phyloP scores from a whole-genome alignment of 2,888 invertebrate species.

The Gymnocheta viridis region DNA sequence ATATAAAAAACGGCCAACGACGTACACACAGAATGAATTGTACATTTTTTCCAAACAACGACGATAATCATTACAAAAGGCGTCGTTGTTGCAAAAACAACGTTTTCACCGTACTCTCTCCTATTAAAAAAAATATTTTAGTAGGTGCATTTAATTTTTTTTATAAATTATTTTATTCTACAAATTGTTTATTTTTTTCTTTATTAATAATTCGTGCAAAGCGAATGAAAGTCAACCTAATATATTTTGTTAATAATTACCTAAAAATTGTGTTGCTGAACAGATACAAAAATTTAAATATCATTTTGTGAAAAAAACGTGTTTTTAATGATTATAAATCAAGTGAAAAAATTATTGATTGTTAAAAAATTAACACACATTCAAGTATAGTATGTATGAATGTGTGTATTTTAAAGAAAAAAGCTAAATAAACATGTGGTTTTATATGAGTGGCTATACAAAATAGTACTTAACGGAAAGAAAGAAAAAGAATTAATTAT shows the following conservation, averaged over 20 bases:
- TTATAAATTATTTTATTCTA: conserved; percentile 33
- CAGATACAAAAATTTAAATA: conserved; percentile 5
- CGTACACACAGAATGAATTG: conserved; percentile 62
- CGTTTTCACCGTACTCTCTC: conserved; percentile 66
- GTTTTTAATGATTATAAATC: conserved; percentile 58
- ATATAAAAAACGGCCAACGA: conserved; percentile 60
- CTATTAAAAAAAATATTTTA: conserved; percentile 29
- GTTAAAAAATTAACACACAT: conserved; percentile 27
- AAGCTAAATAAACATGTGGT: conserved; percentile 62
- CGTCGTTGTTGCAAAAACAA: conserved; percentile 70
- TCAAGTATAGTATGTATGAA: conserved; percentile 10
- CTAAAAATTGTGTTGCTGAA: conserved; percentile 20
- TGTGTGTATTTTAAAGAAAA: conserved; percentile 25
- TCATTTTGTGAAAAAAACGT: conserved; percentile 57
- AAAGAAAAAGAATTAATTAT: not conserved
- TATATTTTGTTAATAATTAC: not conserved
- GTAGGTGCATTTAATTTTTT: conserved; percentile 40
- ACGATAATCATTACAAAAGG: conserved; percentile 70
- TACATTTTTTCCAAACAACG: conserved; percentile 64
- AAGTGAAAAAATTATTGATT: conserved; percentile 63
- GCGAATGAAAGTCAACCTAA: not conserved
- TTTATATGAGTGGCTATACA: conserved; percentile 33
- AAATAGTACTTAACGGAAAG: not conserved
- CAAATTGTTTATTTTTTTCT: conserved; percentile 31
- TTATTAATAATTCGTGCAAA: conserved; percentile 6